Conservation (phyloP, 2,113 vertebrate species). For the Nothocercus julius region DNA sequence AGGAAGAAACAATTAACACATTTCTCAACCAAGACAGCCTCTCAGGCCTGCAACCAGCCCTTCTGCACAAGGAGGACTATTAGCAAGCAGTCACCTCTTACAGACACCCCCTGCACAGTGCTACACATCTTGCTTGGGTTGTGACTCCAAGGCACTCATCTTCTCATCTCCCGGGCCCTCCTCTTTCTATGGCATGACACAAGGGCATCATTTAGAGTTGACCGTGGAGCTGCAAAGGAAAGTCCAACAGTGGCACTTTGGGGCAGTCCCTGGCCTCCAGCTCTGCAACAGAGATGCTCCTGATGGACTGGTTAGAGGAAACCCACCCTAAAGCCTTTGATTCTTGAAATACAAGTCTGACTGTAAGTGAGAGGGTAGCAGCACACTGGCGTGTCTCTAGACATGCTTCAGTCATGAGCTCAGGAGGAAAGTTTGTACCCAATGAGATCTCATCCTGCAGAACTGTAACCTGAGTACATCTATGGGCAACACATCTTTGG, state of each 20-base stretch:
- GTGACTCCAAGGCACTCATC: accelerated
- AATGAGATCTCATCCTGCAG: neutral
- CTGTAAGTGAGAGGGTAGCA: neutral
- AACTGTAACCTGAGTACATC: accelerated
- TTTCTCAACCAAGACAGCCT: neutral
- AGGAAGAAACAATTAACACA: neutral
- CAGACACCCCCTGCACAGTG: neutral
- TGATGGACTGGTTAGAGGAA: neutral
- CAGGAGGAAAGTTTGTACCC: neutral
- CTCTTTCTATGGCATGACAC: accelerated
- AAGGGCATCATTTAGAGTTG: neutral
- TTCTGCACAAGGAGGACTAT: neutral
- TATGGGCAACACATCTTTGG: neutral
- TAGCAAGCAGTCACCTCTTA: accelerated
- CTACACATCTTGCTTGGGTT: neutral
- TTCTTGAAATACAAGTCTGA: neutral
- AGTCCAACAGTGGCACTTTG: accelerated
- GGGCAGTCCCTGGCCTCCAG: neutral
- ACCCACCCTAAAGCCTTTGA: neutral
- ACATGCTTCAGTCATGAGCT: neutral
- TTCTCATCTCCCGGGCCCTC: neutral
- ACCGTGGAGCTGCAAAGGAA: neutral
- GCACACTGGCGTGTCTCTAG: accelerated
- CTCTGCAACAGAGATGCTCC: neutral
- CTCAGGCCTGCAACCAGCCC: neutral